Percentiles rank a stretch among this genome's conserved stretches.
Conservation (phyloP, 2,888 invertebrate species). For the Galerucella calmariensis region DNA sequence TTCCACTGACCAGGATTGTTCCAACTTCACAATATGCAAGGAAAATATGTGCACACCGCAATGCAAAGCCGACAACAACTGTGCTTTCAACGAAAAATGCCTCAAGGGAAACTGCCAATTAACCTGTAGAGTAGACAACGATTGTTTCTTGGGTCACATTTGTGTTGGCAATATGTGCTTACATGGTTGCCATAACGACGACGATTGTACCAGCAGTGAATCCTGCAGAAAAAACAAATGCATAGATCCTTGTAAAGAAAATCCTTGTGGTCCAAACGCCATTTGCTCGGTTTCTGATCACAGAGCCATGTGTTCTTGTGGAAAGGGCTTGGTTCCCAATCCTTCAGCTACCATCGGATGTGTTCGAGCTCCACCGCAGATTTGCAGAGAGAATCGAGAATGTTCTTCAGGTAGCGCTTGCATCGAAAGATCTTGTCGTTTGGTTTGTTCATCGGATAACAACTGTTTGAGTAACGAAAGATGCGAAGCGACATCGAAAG, state of each 20-base stretch:
- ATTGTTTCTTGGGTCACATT: conserved; percentile 92
- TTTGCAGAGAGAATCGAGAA: conserved; percentile 82
- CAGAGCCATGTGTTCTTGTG: conserved; percentile 84
- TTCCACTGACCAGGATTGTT: conserved; percentile 76
- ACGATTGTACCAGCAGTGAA: conserved; percentile 87
- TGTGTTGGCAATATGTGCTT: conserved; percentile 87
- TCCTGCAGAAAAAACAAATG: conserved; percentile 85
- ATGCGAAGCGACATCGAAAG: conserved; percentile 74
- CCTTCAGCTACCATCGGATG: conserved; percentile 91
- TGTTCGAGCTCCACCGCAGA: conserved; percentile 79
- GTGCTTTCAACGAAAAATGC: conserved; percentile 92
- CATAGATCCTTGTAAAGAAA: conserved; percentile 78
- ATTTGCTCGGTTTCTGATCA: conserved; percentile 83
- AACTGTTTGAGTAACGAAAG: conserved; percentile 87
- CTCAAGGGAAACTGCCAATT: conserved; percentile 84
- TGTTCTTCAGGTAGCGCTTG: conserved; percentile 76
- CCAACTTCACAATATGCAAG: conserved; percentile 77
- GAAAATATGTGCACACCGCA: conserved; percentile 85
- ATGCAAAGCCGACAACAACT: conserved; percentile 81
- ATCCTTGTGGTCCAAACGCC: conserved; percentile 88
- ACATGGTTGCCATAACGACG: conserved; percentile 86
- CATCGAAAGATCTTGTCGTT: conserved; percentile 78
- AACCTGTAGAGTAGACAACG: conserved; percentile 90
- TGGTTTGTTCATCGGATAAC: conserved; percentile 79
- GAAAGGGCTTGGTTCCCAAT: conserved; percentile 83